A percentile compares a stretch with the other conserved stretches of the same genome.
phyloP scores from a whole-genome alignment of 1,140 invertebrate species.

The Sycobia sp. region DNA sequence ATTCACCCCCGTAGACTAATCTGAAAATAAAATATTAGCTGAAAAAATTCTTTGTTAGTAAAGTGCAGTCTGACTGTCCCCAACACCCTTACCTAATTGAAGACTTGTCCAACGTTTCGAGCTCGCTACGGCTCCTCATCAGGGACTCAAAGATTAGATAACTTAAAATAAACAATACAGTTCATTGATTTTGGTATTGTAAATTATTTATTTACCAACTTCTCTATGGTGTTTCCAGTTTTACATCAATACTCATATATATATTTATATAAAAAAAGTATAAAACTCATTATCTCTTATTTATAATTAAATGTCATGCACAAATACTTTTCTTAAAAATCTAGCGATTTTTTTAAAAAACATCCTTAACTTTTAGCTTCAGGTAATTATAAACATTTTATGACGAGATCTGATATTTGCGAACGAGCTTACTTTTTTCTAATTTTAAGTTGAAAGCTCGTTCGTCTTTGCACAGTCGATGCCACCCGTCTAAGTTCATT shows the following conservation, averaged over 20 bases:
- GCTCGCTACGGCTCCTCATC: no score
- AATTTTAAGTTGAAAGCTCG: conserved; percentile 22
- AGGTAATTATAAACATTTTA: conserved; percentile 35
- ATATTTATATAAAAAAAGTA: conserved; percentile 43
- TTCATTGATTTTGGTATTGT: conserved; percentile 29
- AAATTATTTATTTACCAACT: conserved; percentile 37
- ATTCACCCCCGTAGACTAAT: no score
- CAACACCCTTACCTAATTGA: no score
- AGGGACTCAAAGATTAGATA: no score
- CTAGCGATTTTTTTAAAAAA: conserved; percentile 29
- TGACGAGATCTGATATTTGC: conserved; percentile 33
- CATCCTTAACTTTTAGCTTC: conserved; percentile 33
- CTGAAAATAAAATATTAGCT: no score
- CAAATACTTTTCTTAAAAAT: conserved; percentile 40
- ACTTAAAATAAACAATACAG: no score
- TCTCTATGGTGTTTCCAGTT: conserved; percentile 29
- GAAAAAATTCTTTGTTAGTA: no score
- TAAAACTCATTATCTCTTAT: conserved; percentile 42
- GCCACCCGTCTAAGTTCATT: conserved; percentile 35
- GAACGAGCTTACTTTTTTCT: conserved; percentile 22
- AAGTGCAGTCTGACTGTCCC: no score
- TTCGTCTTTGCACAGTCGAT: conserved; percentile 23
- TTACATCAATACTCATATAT: conserved; percentile 35
- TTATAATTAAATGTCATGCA: conserved; percentile 41
- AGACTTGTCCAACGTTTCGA: no score